Conservation (phyloP, 2,888 invertebrate species). For the Morpho achilles region DNA sequence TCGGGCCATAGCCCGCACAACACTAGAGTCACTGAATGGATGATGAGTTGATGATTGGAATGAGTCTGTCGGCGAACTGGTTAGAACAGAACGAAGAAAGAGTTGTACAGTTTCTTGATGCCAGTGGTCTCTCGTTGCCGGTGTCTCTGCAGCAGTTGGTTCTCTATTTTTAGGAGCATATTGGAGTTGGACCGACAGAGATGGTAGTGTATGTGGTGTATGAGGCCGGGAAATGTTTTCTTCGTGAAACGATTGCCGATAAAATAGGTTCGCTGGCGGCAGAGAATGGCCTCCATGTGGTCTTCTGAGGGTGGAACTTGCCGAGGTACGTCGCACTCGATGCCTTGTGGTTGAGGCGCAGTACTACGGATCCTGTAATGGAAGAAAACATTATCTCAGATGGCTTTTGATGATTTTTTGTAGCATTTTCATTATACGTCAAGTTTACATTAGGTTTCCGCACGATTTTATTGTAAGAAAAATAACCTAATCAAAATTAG, state of each 20-base stretch:
- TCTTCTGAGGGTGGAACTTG: conserved; percentile 30
- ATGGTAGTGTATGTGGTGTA: conserved; percentile 56
- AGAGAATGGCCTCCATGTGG: conserved; percentile 57
- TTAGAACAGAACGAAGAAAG: conserved; percentile 93
- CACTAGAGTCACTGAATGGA: conserved; percentile 53
- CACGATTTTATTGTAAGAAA: too few species aligned
- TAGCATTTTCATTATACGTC: too few species aligned
- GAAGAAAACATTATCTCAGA: conserved; percentile 4
- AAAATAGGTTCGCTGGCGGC: conserved; percentile 46
- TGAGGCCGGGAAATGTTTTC: conserved; percentile 45
- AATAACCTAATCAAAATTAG: too few species aligned
- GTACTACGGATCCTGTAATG: conserved; percentile 68
- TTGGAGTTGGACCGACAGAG: conserved; percentile 60
- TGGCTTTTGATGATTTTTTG: too few species aligned
- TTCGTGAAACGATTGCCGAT: conserved; percentile 53
- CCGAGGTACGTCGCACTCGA: conserved; percentile 35
- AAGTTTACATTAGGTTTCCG: too few species aligned
- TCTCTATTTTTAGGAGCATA: conserved; percentile 86
- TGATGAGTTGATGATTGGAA: conserved; percentile 42
- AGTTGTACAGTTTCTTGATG: conserved; percentile 92
- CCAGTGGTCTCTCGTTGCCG: conserved; percentile 91
- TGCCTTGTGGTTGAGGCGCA: conserved; percentile 33
- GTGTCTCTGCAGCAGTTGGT: conserved; percentile 88
- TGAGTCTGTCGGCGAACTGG: conserved; percentile 36
- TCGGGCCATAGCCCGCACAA: conserved; percentile 46